Conservation (phyloP, 2,113 vertebrate species). For the Thermophis baileyi region DNA sequence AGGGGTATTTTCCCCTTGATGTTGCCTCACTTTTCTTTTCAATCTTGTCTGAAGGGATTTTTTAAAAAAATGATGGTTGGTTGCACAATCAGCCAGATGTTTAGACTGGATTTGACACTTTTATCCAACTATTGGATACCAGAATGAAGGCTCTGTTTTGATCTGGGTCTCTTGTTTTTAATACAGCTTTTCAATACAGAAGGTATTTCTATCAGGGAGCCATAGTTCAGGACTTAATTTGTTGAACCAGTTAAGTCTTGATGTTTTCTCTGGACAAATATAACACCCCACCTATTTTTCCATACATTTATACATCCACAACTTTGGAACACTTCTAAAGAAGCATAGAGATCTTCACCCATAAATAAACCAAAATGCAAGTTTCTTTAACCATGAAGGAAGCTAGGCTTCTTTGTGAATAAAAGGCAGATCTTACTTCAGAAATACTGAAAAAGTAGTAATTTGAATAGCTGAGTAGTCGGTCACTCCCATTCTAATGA, state of each 20-base stretch:
- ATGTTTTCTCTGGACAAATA: background rate
- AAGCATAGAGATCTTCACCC: background rate
- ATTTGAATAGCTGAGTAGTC: background rate
- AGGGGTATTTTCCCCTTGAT: background rate
- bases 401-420: background rate
- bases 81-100: background rate
- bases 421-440: background rate
- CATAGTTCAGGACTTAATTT: background rate
- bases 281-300: background rate
- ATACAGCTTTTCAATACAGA: background rate
- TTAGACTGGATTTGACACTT: background rate
- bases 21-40: background rate
- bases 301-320: background rate
- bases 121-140: background rate
- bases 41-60: background rate
- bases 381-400: background rate
- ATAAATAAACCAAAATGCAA: background rate
- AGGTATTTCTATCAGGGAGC: background rate
- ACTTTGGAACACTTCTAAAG: background rate
- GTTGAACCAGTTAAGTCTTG: background rate
- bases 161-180: background rate
- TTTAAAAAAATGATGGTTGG: background rate
- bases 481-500: background rate
- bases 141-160: background rate
- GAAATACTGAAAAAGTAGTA: background rate